These are phyloP conservation scores for Laspeyria flexula DNA, from an alignment of 2,888 invertebrate genomes.

Conservation along the genomic window DNA sequence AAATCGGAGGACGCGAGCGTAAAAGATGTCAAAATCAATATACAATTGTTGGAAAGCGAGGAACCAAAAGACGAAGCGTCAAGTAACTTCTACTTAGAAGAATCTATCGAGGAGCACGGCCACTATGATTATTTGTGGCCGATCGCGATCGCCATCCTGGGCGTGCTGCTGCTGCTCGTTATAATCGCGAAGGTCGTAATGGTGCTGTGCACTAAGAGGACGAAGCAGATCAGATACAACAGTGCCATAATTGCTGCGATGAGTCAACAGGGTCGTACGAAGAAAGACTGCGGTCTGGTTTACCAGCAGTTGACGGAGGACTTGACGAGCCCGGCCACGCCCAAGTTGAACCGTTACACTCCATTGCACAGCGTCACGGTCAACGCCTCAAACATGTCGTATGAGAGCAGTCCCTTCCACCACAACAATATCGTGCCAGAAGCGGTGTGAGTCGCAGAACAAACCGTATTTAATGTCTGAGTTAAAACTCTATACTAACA, in stretches of 20 bases:
- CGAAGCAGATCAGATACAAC: slow-evolving; percentile 77
- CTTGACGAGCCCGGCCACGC: slow-evolving; percentile 88
- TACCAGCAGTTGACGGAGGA: slow-evolving; percentile 93
- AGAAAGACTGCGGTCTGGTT: slow-evolving; percentile 91
- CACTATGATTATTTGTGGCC: slow-evolving; percentile 86
- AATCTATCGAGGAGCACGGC: slow-evolving; percentile 69
- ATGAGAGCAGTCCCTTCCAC: slow-evolving; percentile 88
- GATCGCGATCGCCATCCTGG: slow-evolving; percentile 85
- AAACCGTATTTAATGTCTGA: slow-evolving; percentile 53
- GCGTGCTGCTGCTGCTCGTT: slow-evolving; percentile 84
- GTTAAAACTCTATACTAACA: slow-evolving; percentile 69
- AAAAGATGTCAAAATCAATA: slow-evolving; percentile 62
- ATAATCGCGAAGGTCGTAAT: slow-evolving; percentile 83
- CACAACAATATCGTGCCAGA: slow-evolving; percentile 88
- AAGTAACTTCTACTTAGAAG: slow-evolving; percentile 61
- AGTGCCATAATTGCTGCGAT: slow-evolving; percentile 84
- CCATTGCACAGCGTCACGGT: slow-evolving; percentile 83
- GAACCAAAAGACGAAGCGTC: slow-evolving; percentile 46
- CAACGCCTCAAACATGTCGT: slow-evolving; percentile 81
- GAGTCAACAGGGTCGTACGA: slow-evolving; percentile 83
- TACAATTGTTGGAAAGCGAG: slow-evolving; percentile 71
- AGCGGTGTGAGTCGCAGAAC: slow-evolving; percentile 80
- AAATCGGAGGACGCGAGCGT: slow-evolving; percentile 26
- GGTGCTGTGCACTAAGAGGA: slow-evolving; percentile 66
- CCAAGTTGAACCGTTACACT: slow-evolving; percentile 88